Evolutionary conservation across 2,888 invertebrate genomes (phyloP).

Genomic region (Himalopsyche tibetana): DNA sequence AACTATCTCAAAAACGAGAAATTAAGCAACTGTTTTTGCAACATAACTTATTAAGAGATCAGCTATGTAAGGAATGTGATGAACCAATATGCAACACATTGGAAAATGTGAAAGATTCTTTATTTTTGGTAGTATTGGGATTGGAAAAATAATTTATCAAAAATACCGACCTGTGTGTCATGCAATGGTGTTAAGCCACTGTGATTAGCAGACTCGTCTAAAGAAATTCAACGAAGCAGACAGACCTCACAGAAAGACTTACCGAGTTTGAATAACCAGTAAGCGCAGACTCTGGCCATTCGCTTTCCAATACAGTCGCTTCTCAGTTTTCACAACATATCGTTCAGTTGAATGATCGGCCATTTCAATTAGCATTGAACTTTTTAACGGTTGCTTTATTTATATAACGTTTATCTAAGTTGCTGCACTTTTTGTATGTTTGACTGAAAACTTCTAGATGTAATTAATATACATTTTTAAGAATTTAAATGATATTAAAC

Average conservation of each 20-base stretch:
- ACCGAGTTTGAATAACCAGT: background rate
- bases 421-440: too few species aligned
- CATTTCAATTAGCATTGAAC: background rate
- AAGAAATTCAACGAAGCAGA: conserved; percentile 2
- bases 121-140: too few species aligned
- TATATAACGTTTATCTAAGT: background rate
- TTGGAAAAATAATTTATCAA: too few species aligned
- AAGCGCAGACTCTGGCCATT: background rate
- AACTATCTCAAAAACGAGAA: too few species aligned
- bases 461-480: too few species aligned
- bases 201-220: background rate
- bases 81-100: too few species aligned
- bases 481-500: too few species aligned
- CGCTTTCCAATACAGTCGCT: background rate
- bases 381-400: background rate
- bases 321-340: conserved; percentile 9
- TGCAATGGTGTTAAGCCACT: background rate
- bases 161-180: background rate
- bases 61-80: too few species aligned
- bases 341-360: background rate
- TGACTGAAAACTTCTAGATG: too few species aligned
- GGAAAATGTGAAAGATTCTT: too few species aligned
- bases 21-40: too few species aligned
- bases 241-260: conserved; percentile 19
- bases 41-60: too few species aligned